Evolutionary conservation across 2,888 invertebrate genomes (phyloP).

Genomic region (Lithodes maja): DNA sequence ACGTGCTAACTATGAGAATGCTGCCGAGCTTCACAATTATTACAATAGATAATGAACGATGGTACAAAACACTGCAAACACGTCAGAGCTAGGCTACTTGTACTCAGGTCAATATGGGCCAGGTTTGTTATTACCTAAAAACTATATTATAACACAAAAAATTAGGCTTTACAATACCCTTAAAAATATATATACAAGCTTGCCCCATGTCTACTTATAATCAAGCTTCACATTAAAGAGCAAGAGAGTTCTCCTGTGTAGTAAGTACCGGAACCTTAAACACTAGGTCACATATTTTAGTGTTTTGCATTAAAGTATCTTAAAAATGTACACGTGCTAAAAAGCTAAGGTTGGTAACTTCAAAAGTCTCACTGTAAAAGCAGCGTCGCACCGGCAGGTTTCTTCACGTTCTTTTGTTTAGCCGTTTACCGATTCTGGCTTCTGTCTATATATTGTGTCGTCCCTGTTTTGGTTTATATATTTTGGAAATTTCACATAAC

Average conservation of each 20-base stretch:
- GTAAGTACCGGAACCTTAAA: conserved; percentile 32
- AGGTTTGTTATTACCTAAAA: conserved; percentile 26
- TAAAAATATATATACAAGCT: conserved; percentile 53
- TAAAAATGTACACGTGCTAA: conserved; percentile 51
- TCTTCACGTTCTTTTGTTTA: not conserved
- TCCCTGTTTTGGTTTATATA: no score
- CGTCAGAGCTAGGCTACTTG: conserved; percentile 42
- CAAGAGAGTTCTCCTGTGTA: conserved; percentile 29
- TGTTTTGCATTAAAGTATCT: conserved; percentile 27
- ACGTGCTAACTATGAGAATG: conserved; percentile 16
- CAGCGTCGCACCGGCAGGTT: no score
- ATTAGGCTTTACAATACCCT: conserved; percentile 19
- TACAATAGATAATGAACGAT: not conserved
- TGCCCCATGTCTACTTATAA: conserved; percentile 34
- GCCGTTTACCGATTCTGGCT: not conserved
- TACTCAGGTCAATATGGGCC: conserved; percentile 50
- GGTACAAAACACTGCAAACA: conserved; percentile 15
- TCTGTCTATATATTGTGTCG: no score
- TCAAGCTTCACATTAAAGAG: conserved; percentile 37
- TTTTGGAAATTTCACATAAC: no score
- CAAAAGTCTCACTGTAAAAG: conserved; percentile 18
- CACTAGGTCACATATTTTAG: conserved; percentile 3
- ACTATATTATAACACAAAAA: conserved; percentile 29
- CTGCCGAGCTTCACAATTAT: conserved; percentile 16
- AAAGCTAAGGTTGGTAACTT: conserved; percentile 38